A percentile compares a stretch with the other conserved stretches of the same genome.
Conservation (phyloP, 2,888 invertebrate genomes). For the Scaptomyza cyrtandrae region DNA sequence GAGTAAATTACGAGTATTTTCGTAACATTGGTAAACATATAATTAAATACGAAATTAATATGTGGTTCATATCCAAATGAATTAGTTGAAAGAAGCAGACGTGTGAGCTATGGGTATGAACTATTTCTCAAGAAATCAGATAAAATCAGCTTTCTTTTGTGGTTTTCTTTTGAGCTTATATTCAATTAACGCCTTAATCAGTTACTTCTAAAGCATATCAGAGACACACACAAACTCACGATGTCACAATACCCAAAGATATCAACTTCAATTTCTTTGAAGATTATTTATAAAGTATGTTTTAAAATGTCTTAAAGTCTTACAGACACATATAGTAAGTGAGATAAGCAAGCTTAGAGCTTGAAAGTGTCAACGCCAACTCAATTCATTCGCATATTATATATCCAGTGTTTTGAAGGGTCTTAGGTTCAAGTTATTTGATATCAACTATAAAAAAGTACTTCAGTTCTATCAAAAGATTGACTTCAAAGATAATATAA, state of each 20-base stretch:
- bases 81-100: constrained; percentile 6
- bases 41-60: constrained; percentile 54
- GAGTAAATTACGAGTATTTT: constrained; percentile 38
- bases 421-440: neutral
- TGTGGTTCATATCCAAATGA: constrained; percentile 7
- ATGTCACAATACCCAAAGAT: neutral
- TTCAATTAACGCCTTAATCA: neutral
- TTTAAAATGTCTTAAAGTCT: neutral
- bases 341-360: neutral
- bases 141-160: neutral
- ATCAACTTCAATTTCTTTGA: neutral
- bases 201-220: neutral
- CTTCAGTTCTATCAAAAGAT: constrained; percentile 16
- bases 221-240: neutral
- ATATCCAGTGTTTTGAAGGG: neutral
- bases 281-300: neutral
- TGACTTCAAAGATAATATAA: constrained; percentile 5
- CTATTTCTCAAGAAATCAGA: neutral
- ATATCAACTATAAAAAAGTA: constrained; percentile 6
- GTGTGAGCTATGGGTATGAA: neutral
- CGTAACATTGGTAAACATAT: constrained; percentile 35
- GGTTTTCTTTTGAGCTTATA: neutral
- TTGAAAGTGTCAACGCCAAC: neutral
- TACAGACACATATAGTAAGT: neutral
- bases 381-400: neutral